Conservation (phyloP, 30 jellyfish, hydroid and myxozoan genomes). For the Turritopsis dohrnii region DNA sequence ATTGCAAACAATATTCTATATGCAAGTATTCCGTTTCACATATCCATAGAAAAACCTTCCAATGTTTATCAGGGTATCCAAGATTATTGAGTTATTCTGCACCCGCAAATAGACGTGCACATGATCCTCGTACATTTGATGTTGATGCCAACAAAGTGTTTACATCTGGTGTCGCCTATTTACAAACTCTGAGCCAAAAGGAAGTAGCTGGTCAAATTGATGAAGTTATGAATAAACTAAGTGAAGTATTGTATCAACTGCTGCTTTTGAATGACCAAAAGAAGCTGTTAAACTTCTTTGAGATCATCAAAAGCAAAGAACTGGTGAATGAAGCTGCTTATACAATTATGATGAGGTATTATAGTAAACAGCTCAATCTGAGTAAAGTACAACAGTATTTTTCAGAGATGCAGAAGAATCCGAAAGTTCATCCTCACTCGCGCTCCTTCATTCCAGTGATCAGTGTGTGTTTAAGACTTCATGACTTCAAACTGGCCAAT, state of each 20-base stretch:
- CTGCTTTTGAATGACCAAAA: neutral
- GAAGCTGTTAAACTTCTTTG: neutral
- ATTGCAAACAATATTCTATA: neutral
- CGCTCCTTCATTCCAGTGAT: slow-evolving; percentile 13
- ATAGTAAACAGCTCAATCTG: neutral
- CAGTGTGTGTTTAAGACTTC: neutral
- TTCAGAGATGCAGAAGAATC: neutral
- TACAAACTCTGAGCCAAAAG: neutral
- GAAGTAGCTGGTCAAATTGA: neutral
- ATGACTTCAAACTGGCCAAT: neutral
- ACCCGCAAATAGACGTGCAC: neutral
- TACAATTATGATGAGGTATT: slow-evolving; percentile 20
- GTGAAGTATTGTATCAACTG: slow-evolving; percentile 13
- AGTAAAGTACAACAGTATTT: neutral
- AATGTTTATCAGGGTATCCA: neutral
- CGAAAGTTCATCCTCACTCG: neutral
- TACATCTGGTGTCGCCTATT: neutral
- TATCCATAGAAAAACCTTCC: neutral
- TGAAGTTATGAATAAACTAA: neutral
- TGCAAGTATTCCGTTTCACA: neutral
- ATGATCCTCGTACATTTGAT: neutral
- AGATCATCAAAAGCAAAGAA: neutral
- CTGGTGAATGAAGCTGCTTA: slow-evolving; percentile 13
- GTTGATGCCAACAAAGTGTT: neutral
- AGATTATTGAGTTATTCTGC: neutral